Percentiles rank a stretch among this genome's conserved stretches.
phyloP scores from a whole-genome alignment of 2,797 vertebrate species.

The Notolepis coatsorum region DNA sequence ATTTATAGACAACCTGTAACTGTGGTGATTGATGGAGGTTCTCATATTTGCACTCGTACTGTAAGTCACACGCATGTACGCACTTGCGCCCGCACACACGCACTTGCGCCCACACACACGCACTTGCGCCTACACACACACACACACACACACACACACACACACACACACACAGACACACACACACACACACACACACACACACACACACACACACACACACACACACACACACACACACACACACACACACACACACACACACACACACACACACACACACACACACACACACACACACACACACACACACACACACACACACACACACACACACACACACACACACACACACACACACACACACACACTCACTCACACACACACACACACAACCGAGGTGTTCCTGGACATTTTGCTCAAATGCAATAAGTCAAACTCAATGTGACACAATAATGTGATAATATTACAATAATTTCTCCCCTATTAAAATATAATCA shows the following conservation, averaged over 20 bases:
- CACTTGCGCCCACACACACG: slow-evolving; percentile 83
- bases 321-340: slow-evolving; percentile 3
- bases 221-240: neutral
- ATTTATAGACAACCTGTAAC: no score
- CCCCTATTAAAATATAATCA: no score
- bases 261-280: slow-evolving; percentile 11
- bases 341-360: slow-evolving; percentile 2
- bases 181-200: neutral
- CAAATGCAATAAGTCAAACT: no score
- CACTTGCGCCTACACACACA: slow-evolving; percentile 80
- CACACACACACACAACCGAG: neutral
- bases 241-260: slow-evolving; percentile 18
- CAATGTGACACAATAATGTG: no score
- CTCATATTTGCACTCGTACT: no score
- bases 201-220: neutral
- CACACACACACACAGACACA: neutral
- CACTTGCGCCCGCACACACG: no score
- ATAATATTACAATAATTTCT: no score
- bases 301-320: slow-evolving; percentile 3
- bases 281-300: slow-evolving; percentile 2
- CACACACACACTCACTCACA: slow-evolving; percentile 3
- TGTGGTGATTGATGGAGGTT: no score
- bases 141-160: slow-evolving; percentile 24
- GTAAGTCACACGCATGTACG: no score
- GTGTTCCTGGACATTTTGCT: no score